Conservation (phyloP, 2,113 vertebrate species). For the Serilophus lunatus region DNA sequence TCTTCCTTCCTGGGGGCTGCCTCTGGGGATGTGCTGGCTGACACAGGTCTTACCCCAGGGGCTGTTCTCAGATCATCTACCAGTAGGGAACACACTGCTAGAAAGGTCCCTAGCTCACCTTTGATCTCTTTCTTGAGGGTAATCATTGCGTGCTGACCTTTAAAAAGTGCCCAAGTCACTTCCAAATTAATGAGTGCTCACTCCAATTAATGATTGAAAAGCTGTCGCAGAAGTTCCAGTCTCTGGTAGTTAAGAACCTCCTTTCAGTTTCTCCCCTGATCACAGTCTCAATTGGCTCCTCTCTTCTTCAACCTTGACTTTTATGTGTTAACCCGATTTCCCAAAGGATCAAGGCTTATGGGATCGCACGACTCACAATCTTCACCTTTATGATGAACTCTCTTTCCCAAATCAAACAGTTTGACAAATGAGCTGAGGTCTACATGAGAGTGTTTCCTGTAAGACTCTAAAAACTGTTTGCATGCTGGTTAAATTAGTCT, state of each 20-base stretch:
- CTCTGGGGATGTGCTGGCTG: background rate
- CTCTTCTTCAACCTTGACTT: background rate
- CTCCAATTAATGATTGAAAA: background rate
- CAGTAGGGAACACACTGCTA: background rate
- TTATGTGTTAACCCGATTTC: background rate
- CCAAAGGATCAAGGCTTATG: background rate
- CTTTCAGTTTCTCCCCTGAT: background rate
- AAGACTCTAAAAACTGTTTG: background rate
- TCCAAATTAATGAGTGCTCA: background rate
- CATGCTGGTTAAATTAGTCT: background rate
- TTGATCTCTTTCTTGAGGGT: background rate
- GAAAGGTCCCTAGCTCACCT: background rate
- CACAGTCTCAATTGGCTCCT: background rate
- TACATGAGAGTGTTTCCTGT: background rate
- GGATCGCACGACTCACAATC: background rate
- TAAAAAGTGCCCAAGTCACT: background rate
- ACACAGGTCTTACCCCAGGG: no score
- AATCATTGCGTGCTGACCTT: background rate
- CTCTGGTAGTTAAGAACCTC: rapidly evolving
- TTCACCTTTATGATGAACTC: background rate
- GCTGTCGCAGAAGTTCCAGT: background rate
- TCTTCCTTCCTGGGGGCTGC: background rate
- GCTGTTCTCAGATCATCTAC: background rate
- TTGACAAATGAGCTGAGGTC: background rate
- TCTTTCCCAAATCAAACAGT: background rate